Evolutionary conservation across 2,888 invertebrate species (phyloP).

Genomic region (Agrochola circellaris): DNA sequence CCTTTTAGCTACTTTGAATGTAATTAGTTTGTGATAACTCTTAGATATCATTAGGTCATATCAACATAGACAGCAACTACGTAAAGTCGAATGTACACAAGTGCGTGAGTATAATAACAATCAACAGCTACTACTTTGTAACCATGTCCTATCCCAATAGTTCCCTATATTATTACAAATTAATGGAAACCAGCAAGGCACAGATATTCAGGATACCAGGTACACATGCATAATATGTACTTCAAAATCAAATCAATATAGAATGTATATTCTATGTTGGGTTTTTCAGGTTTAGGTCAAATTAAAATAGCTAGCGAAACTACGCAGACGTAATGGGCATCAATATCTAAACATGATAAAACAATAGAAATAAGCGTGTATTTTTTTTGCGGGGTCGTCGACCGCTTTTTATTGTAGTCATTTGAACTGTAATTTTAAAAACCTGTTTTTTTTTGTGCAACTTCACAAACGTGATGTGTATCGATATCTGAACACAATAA

Average conservation of each 20-base stretch:
- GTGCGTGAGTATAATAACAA: not conserved
- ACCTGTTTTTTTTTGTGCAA: too few species aligned
- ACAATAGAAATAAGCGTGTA: too few species aligned
- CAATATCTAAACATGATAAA: too few species aligned
- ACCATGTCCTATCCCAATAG: constrained; percentile 14
- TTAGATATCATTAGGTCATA: constrained; percentile 21
- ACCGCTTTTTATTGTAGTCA: too few species aligned
- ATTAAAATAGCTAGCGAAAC: too few species aligned
- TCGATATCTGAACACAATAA: too few species aligned
- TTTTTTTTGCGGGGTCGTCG: too few species aligned
- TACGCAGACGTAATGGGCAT: too few species aligned
- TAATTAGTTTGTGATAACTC: constrained; percentile 22
- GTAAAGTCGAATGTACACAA: not conserved
- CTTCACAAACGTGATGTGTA: too few species aligned
- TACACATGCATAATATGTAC: not conserved
- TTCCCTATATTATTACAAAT: not conserved
- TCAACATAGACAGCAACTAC: constrained; percentile 16
- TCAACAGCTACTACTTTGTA: not conserved
- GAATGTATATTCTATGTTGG: too few species aligned
- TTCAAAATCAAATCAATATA: not conserved
- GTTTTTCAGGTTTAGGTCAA: too few species aligned
- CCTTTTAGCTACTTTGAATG: not conserved
- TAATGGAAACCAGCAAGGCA: not conserved
- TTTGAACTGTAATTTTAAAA: too few species aligned
- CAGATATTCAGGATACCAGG: not conserved